phyloP scores from a whole-genome alignment of 2,888 invertebrate species.

The Platycheirus albimanus region DNA sequence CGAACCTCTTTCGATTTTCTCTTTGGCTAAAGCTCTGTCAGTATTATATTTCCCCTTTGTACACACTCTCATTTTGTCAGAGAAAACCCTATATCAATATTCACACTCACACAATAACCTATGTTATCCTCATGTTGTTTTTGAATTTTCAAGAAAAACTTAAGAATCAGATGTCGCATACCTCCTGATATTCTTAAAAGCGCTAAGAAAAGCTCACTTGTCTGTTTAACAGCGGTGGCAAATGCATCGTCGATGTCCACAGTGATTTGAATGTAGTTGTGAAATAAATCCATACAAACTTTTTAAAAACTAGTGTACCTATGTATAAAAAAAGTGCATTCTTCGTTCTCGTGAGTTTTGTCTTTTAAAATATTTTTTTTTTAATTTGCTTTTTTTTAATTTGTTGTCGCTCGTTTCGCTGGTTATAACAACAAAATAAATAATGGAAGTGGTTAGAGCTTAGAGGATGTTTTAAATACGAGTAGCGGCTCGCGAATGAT shows the following conservation, averaged over 20 bases:
- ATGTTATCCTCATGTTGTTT: constrained; percentile 7
- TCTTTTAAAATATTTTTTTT: too few relatives aligned
- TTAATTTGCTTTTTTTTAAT: constrained; percentile 2
- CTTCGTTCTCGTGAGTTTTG: constrained; percentile 21
- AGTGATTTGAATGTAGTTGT: constrained; percentile 3
- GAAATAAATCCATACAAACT: constrained; percentile 29
- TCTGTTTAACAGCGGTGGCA: constrained; percentile 2
- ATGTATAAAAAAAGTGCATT: constrained; percentile 49
- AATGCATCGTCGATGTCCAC: not conserved
- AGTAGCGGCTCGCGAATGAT: constrained; percentile 39
- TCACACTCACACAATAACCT: constrained; percentile 22
- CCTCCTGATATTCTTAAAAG: constrained; percentile 48
- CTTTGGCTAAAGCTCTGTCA: constrained; percentile 16
- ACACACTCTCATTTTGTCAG: constrained; percentile 60
- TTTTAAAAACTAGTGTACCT: not conserved
- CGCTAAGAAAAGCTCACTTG: constrained; percentile 62
- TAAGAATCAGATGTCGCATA: constrained; percentile 47
- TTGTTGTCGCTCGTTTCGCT: constrained; percentile 1
- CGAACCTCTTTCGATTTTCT: constrained; percentile 53
- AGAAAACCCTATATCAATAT: constrained; percentile 55
- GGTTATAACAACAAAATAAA: not conserved
- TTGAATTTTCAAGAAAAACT: constrained; percentile 53
- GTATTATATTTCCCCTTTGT: constrained; percentile 29
- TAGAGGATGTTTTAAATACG: constrained; percentile 49
- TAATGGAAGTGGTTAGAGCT: constrained; percentile 34